phyloP scores from a whole-genome alignment of 2,888 invertebrate genomes.

The Drosophila eohydei region DNA sequence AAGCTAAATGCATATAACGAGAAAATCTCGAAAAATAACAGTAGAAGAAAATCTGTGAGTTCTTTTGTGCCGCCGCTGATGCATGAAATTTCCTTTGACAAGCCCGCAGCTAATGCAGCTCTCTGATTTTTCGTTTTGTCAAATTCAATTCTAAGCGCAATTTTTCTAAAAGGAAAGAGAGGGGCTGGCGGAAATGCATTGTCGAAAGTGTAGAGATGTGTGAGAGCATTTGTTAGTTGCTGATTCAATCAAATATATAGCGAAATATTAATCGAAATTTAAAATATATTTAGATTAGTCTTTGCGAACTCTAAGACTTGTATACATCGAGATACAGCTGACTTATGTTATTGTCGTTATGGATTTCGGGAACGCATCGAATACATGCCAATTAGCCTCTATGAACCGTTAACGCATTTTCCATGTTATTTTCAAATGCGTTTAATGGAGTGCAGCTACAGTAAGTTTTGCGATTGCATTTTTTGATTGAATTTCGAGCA shows the following conservation, averaged over 20 bases:
- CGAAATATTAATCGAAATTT: neutral
- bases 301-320: too few species aligned
- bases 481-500: conserved; percentile 64
- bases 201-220: neutral
- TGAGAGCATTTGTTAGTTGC: too few species aligned
- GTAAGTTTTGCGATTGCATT: conserved; percentile 52
- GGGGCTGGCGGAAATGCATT: neutral
- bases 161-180: neutral
- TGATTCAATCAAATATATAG: neutral
- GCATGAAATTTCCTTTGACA: conserved; percentile 20
- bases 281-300: too few species aligned
- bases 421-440: conserved; percentile 36
- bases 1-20: conserved; percentile 27
- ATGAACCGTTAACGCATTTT: conserved; percentile 7
- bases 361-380: neutral
- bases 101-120: conserved; percentile 44
- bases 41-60: conserved; percentile 48
- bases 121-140: neutral
- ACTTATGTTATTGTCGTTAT: neutral
- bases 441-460: conserved; percentile 53
- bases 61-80: conserved; percentile 43
- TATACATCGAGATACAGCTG: too few species aligned
- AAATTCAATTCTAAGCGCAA: neutral
- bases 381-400: neutral
- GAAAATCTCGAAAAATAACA: conserved; percentile 55